phyloP scores from a whole-genome alignment of 1,140 invertebrate species.

The Bombus pascuorum region DNA sequence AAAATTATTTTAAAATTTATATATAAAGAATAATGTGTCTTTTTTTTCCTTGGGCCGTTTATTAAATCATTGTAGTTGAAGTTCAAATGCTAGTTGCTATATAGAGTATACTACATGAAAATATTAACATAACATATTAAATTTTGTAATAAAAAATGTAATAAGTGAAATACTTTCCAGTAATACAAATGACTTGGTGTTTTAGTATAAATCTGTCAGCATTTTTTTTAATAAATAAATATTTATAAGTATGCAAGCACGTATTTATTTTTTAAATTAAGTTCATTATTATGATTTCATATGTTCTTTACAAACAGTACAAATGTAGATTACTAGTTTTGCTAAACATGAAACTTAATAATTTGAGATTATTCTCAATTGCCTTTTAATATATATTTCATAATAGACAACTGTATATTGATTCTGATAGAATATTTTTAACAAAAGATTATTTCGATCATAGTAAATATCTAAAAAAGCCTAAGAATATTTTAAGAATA shows the following conservation, averaged over 20 bases:
- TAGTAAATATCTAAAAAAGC: neutral
- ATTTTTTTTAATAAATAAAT: slow-evolving; percentile 9
- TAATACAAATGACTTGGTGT: neutral
- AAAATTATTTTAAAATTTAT: neutral
- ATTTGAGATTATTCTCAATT: neutral
- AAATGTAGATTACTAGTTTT: neutral
- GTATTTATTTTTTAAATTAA: neutral
- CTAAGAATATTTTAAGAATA: neutral
- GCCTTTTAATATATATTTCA: neutral
- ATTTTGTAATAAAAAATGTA: neutral
- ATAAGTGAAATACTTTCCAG: neutral
- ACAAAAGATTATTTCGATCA: neutral
- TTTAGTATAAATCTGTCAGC: neutral
- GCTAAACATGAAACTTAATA: neutral
- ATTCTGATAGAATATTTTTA: neutral
- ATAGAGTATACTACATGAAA: neutral
- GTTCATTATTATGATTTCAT: neutral
- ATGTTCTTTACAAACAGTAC: neutral
- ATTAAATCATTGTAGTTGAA: neutral
- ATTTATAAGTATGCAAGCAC: neutral
- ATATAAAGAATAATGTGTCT: neutral
- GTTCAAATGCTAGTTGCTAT: neutral
- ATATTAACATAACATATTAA: neutral
- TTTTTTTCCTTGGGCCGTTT: neutral
- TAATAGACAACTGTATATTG: neutral